Evolutionary conservation across 2,888 invertebrate genomes (phyloP).

Genomic region (Antheraea yamamai): DNA sequence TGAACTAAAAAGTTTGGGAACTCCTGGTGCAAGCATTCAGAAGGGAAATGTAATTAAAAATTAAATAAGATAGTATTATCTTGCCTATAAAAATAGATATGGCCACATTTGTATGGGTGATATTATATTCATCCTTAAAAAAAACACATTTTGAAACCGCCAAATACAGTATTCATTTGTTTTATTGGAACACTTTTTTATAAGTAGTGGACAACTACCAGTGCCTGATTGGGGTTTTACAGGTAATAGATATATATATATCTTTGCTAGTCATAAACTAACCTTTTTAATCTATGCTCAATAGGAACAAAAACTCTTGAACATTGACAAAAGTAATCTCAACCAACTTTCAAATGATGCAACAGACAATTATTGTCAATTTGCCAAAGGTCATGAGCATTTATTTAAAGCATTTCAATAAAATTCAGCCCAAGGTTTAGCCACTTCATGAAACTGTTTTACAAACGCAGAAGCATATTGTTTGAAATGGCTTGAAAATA

Average conservation of each 20-base stretch:
- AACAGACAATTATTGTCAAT: slow-evolving; percentile 22
- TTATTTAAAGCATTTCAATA: slow-evolving; percentile 20
- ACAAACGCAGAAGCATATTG: not conserved
- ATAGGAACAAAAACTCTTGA: not conserved
- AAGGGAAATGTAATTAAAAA: too few species aligned
- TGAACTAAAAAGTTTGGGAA: too few species aligned
- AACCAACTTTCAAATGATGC: slow-evolving; percentile 14
- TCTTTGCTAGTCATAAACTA: not conserved
- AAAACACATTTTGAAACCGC: too few species aligned
- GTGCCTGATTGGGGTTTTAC: too few species aligned
- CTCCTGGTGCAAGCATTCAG: too few species aligned
- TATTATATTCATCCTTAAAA: too few species aligned
- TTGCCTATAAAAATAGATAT: too few species aligned
- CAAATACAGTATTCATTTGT: too few species aligned
- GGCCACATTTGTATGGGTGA: too few species aligned
- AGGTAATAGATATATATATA: not conserved
- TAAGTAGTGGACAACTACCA: too few species aligned
- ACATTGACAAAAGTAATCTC: not conserved
- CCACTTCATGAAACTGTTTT: slow-evolving; percentile 2
- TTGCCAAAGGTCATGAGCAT: slow-evolving; percentile 21
- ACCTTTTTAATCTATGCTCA: not conserved
- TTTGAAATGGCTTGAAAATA: not conserved
- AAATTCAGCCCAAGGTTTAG: slow-evolving; percentile 18
- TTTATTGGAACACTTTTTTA: too few species aligned
- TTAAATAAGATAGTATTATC: too few species aligned